Percentiles rank a stretch among this genome's conserved stretches.
phyloP scores from a whole-genome alignment of 2,797 vertebrate species.

The Xenentodon cancila region DNA sequence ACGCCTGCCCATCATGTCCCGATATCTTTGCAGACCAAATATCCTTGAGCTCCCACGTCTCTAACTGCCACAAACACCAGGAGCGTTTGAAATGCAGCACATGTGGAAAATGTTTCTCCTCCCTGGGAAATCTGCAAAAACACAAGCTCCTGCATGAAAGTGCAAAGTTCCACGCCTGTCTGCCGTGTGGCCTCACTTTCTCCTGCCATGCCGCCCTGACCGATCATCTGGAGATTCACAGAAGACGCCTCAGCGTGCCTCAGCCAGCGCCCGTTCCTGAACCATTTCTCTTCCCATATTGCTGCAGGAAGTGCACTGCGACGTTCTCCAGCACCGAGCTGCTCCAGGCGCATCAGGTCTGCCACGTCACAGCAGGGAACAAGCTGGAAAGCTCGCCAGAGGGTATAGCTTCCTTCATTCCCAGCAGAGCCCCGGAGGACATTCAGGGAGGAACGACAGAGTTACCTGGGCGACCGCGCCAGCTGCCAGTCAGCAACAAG shows the following conservation, averaged over 20 bases:
- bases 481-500: conserved; percentile 11
- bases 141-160: conserved; percentile 58
- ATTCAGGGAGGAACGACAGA: background rate
- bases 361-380: conserved; percentile 32
- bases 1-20: conserved; percentile 32
- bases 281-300: conserved; percentile 46
- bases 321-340: conserved; percentile 58
- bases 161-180: conserved; percentile 32
- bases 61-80: conserved; percentile 21
- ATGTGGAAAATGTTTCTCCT: conserved; percentile 57
- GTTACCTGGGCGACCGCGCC: background rate
- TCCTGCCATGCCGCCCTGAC: conserved; percentile 24
- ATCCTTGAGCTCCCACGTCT: conserved; percentile 26
- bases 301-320: conserved; percentile 52
- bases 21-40: conserved; percentile 27
- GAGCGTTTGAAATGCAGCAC: conserved; percentile 44
- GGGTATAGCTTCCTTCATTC: background rate
- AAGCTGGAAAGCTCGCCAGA: background rate
- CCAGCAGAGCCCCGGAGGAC: background rate
- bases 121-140: conserved; percentile 44
- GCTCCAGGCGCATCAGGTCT: conserved; percentile 61
- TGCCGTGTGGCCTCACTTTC: conserved; percentile 37
- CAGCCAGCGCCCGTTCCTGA: conserved; percentile 35
- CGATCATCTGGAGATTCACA: conserved; percentile 42
- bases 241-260: background rate